Evolutionary conservation across 2,797 vertebrate genomes (phyloP), one percentile per base, ranked within the genome.

Genomic region (Borostomias antarcticus): DNA sequence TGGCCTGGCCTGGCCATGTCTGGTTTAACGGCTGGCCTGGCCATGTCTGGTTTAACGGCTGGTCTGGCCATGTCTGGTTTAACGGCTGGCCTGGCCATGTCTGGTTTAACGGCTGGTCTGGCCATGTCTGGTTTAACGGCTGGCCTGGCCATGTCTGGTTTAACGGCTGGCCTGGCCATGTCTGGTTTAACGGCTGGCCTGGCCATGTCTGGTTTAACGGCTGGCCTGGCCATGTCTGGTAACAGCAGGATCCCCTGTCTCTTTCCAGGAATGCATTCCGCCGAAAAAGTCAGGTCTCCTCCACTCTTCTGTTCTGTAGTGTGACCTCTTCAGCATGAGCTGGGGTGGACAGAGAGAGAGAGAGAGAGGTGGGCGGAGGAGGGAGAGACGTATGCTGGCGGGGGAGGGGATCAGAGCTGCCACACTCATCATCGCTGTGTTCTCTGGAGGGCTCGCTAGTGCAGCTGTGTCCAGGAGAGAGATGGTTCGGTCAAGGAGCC

Each of bases 1-100:
- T 69, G 72, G 75, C 82, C 82, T 67, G 73, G 33, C 54, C 60
- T 33, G n/a, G n/a, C n/a, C n/a, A n/a, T n/a, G n/a, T n/a, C n/a
- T n/a, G 45, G 5, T 60, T 69, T 64, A 69, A n/a, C 63, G 35
- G 61, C 52, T 69, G 72, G 75, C 82, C 82, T 67, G 73, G 33
- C 54, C 60, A 40, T n/a, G n/a, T n/a, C n/a, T n/a, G 45, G 5
- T 60, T 69, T 64, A 69, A n/a, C 63, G 35, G 61, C 52, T 69
- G 72, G 75, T 82, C 82, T 67, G 73, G 33, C 54, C 60, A 40
- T n/a, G n/a, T n/a, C n/a, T n/a, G 45, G 5, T 60, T 69, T 64
- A 69, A n/a, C 63, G 35, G 61, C 52, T 69, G 72, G 75, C 82
- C 82, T 67, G 73, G 33, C 54, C 60, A 40, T n/a, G n/a, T n/a